phyloP scores from a whole-genome alignment of 2,888 invertebrate genomes.

The Microplitis deprimator region DNA sequence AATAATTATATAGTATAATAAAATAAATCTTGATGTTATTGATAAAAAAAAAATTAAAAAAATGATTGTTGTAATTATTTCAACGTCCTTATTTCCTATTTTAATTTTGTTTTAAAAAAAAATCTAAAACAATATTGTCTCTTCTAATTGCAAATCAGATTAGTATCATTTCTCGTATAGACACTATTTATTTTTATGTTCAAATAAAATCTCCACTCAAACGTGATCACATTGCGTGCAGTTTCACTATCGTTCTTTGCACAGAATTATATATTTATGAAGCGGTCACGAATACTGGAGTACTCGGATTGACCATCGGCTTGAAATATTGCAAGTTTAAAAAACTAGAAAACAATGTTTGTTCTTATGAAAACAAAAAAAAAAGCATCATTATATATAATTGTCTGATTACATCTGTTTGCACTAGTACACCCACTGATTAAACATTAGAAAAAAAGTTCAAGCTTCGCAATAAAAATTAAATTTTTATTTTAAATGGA shows the following conservation, averaged over 20 bases:
- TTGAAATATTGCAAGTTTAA: background rate
- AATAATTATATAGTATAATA: conserved; percentile 68
- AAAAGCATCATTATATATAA: background rate
- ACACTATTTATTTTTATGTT: conserved; percentile 29
- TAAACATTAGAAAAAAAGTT: background rate
- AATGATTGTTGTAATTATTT: conserved; percentile 39
- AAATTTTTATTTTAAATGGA: background rate
- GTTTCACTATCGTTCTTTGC: conserved; percentile 54
- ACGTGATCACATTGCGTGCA: conserved; percentile 51
- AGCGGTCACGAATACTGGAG: conserved; percentile 55
- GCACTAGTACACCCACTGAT: background rate
- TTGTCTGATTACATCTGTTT: background rate
- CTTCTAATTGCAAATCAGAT: background rate
- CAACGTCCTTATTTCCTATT: conserved; percentile 37
- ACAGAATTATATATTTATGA: conserved; percentile 61
- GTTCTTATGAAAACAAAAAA: background rate
- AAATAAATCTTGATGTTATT: conserved; percentile 72
- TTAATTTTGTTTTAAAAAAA: background rate
- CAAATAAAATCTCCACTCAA: conserved; percentile 22
- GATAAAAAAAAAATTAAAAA: conserved; percentile 57
- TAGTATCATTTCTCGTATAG: background rate
- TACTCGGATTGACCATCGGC: conserved; percentile 58
- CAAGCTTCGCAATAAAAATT: background rate
- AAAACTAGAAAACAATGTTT: background rate
- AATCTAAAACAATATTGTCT: background rate